Base-by-base conservation (phyloP, 1,140 invertebrate species). In the Lethocerus indicus region DNA sequence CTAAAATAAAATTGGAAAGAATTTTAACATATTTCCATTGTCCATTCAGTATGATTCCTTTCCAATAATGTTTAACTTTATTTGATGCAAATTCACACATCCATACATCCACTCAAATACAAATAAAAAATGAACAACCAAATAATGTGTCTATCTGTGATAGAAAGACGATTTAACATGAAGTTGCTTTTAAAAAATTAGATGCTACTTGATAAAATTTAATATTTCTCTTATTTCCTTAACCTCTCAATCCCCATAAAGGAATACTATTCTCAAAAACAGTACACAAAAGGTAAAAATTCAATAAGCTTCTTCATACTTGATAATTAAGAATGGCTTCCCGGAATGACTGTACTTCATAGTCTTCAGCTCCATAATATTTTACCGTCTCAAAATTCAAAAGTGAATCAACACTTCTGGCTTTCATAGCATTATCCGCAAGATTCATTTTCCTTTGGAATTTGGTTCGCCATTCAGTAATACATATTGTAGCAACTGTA, bases 341-440 rank as follows among this genome's bases (percentile, higher is more conserved):
- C 53, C 74, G 72, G 60, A 93, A 97, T 39, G 78, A 73, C 41
- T 84, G 66, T 0, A 89, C 81, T 72, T 97, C 93, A 65, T 91
- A 94, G 9, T 74, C 59, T 66, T 97, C 92, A 20, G 89, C 89
- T 24, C 83, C 84, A 61, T 96, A 97, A 67, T 97, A 96, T 65
- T 97, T 98, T 0, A 96, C 92, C 3, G 93, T 97, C 70, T 97
- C 92, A 69, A 92, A 96, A 67, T 97, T 98, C 0, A 97, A 70
- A 29, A 98, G 67, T n/a, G 92, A 95, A 64, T 98, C 93, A 0
- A 96, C 90, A 51, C 84, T 92, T 41, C 82, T 75, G n/a, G 88
- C 82, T 61, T 87, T 82, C 47, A 81, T 79, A 42, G 80, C 84
- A 67, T 97, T 97, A 60, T 97, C 92, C 0, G 87, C 79, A 18